Base-by-base conservation (phyloP, 2,797 vertebrate genomes). In the Arrhamphus sclerolepis region DNA sequence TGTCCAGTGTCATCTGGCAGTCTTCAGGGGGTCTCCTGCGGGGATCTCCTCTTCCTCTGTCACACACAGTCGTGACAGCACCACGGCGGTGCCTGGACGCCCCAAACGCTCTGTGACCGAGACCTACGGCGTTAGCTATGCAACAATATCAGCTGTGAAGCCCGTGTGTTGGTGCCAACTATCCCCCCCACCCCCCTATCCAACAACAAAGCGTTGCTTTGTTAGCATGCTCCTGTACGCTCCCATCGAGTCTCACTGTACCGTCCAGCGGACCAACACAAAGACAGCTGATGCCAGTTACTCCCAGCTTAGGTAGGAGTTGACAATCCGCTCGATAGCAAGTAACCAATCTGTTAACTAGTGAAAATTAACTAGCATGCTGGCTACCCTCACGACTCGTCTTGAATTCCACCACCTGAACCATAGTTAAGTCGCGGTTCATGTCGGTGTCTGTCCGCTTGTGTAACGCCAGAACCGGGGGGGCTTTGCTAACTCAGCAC, bases 131-230 rank as follows among this genome's bases (percentile, higher is more conserved):
- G 56, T 72, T 75, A 84, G 56, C 83, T 75, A 71, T 77, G 82
- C 83, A 78, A 72, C 75, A 75, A 75, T 74, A 86, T 89, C 83
- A 89, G 87, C 89, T 82, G 81, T 83, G 71, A 51, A 83, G 83
- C 73, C 82, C 41, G 78, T 43, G 81, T 60, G 80, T 68, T 67
- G 80, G 78, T 84, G 84, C 82, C 86, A 88, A 64, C 82, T 75
- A 75, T n/a, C 76, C 75, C 81, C 82, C n/a, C 24, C 3, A 14
- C 2, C 34, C 75, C 81, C 79, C 80, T 92, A 90, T 56, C 89
- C 83, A 82, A 89, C 89, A 85, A 92, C 89, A 92, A 88, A 90
- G 89, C 90, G 67, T 73, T 9, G 89, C 90, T 91, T 90, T 89
- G 89, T 89, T 89, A 85, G 87, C 89, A 83, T 78, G 80, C 85